Evolutionary conservation across 2,113 vertebrate species (phyloP).

Genomic region (Myotis yumanensis): DNA sequence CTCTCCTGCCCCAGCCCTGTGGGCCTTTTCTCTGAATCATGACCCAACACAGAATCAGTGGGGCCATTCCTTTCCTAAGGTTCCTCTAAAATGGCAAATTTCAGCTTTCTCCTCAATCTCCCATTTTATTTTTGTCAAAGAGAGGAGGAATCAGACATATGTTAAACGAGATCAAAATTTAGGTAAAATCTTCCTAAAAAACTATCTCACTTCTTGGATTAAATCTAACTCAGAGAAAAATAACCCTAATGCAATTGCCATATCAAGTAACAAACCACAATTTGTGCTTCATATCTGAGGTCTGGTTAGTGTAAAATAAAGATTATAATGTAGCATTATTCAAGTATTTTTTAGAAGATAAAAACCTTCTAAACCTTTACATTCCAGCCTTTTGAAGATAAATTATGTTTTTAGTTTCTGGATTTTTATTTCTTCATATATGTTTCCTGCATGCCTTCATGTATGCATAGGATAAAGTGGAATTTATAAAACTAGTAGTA

Average conservation of each 20-base stretch:
- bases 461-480: background rate
- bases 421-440: constrained; percentile 1
- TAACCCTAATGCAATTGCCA: constrained; percentile 78
- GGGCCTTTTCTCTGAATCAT: background rate
- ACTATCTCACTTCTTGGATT: constrained; percentile 71
- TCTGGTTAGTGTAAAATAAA: constrained; percentile 75
- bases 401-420: background rate
- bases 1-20: background rate
- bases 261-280: constrained; percentile 77
- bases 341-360: constrained; percentile 38
- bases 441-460: background rate
- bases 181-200: constrained; percentile 74
- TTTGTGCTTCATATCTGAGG: constrained; percentile 76
- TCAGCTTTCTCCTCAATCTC: background rate
- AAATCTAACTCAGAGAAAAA: constrained; percentile 73
- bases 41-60: background rate
- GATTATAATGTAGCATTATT: constrained; percentile 71
- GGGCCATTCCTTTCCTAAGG: background rate
- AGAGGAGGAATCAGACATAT: background rate
- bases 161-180: constrained; percentile 74
- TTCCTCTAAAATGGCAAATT: background rate
- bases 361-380: constrained; percentile 68
- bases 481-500: constrained; percentile 13
- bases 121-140: background rate
- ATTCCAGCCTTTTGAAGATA: background rate